Conservation (phyloP, 2,113 vertebrate genomes). For the Indri indri region DNA sequence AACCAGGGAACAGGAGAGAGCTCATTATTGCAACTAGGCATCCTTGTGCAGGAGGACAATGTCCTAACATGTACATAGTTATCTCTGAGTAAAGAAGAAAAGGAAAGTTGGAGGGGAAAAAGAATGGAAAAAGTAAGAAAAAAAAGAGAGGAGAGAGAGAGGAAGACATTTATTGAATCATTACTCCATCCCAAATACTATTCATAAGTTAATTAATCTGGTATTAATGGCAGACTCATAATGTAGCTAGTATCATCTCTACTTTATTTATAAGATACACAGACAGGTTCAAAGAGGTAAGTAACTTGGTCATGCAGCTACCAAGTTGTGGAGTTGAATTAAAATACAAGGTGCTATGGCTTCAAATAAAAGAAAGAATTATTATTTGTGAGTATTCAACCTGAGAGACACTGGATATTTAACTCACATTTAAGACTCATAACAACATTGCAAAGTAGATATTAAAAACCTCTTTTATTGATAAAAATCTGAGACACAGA, state of each 20-base stretch:
- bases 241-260: background rate
- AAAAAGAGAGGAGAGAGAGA: background rate
- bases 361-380: background rate
- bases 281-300: background rate
- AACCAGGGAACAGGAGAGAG: background rate
- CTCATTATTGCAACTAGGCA: background rate
- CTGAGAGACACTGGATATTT: background rate
- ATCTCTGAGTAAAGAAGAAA: background rate
- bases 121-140: background rate
- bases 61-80: background rate
- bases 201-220: background rate
- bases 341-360: background rate
- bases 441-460: background rate
- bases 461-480: background rate
- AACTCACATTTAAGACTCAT: background rate
- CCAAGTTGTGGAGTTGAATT: background rate
- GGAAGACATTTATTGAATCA: background rate
- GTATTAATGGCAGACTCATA: background rate
- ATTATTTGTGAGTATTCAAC: background rate
- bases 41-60: background rate
- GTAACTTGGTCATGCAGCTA: background rate
- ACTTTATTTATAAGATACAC: background rate
- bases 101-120: rapidly evolving
- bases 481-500: background rate
- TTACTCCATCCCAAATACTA: background rate